phyloP scores from a whole-genome alignment of 2,113 vertebrate genomes.

The Stomatorhinus ivindoensis region DNA sequence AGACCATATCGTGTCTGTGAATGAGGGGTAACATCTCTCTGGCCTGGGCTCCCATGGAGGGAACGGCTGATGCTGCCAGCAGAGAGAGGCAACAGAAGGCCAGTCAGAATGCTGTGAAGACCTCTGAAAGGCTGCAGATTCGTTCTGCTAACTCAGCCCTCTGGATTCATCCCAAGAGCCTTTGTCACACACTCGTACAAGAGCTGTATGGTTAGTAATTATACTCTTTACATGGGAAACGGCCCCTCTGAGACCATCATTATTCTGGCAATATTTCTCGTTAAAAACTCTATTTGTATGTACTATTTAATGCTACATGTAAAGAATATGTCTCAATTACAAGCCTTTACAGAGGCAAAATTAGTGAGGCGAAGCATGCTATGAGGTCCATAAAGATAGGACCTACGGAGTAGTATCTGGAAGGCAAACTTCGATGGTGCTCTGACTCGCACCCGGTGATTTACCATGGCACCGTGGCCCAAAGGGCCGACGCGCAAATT shows the following conservation, averaged over 20 bases:
- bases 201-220: conserved; percentile 63
- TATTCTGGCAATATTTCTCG: conserved; percentile 47
- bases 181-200: background rate
- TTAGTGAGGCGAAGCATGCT: background rate
- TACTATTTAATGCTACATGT: conserved; percentile 52
- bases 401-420: too few species aligned
- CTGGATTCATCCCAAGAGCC: background rate
- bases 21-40: background rate
- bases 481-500: too few species aligned
- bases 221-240: conserved; percentile 52
- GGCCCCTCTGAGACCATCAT: conserved; percentile 50
- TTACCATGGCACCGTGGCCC: too few species aligned
- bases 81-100: background rate
- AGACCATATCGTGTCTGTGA: background rate
- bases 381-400: background rate
- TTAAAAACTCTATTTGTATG: conserved; percentile 51
- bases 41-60: background rate
- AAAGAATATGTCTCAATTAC: conserved; percentile 45
- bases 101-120: background rate
- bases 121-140: background rate
- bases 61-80: background rate
- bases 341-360: background rate
- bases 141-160: background rate
- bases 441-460: background rate
- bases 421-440: too few species aligned